phyloP scores from a whole-genome alignment of 1,140 invertebrate genomes.

The Formica selysi region DNA sequence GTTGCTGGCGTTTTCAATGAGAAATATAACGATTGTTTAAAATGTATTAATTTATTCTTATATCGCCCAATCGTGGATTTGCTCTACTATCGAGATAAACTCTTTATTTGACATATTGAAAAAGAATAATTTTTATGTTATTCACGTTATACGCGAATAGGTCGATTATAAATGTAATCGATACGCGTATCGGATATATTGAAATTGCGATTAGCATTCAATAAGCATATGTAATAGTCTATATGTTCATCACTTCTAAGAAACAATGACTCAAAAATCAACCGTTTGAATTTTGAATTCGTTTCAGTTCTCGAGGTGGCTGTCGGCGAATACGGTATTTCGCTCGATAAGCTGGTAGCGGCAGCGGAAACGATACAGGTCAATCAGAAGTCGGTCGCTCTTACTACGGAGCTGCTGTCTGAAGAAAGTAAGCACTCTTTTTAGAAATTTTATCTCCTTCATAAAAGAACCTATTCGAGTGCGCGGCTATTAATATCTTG shows the following conservation, averaged over 20 bases:
- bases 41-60: too few relatives aligned
- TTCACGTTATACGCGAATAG: not conserved
- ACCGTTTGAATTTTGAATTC: constrained; percentile 12
- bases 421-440: constrained; percentile 65
- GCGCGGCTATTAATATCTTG: too few relatives aligned
- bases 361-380: constrained; percentile 86
- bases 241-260: not conserved
- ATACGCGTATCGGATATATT: not conserved
- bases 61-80: too few relatives aligned
- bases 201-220: constrained; percentile 1
- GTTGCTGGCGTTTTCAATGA: too few relatives aligned
- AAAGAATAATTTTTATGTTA: not conserved
- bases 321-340: constrained; percentile 90
- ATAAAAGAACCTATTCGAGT: not conserved
- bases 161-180: not conserved
- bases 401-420: not conserved
- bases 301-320: constrained; percentile 93
- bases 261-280: constrained; percentile 2
- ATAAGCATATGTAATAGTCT: not conserved
- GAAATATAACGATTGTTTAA: too few relatives aligned
- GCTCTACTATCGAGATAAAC: too few relatives aligned
- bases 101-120: not conserved
- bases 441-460: constrained; percentile 1
- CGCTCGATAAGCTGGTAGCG: constrained; percentile 88
- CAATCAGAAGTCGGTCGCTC: constrained; percentile 78